Percentiles rank a stretch among this genome's conserved stretches.
phyloP scores from a whole-genome alignment of 2,797 vertebrate genomes.

The Parauchenoglanis ngamensis region DNA sequence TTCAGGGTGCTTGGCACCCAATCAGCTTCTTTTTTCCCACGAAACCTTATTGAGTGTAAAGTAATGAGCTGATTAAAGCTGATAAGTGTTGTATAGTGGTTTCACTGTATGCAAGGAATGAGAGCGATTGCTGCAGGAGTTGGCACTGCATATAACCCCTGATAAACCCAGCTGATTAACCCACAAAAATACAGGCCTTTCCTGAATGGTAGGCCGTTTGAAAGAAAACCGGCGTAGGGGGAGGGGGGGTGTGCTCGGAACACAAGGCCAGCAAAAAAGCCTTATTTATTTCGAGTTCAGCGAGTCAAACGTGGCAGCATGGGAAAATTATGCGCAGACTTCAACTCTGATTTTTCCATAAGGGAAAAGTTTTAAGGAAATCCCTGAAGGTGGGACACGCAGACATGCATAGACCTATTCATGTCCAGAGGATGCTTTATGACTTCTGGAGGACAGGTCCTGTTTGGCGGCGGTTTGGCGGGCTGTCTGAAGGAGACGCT shows the following conservation, averaged over 20 bases:
- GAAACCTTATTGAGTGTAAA: conserved; percentile 63
- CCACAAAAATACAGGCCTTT: conserved; percentile 61
- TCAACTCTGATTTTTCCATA: conserved; percentile 55
- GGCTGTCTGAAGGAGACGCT: neutral
- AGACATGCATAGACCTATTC: conserved; percentile 49
- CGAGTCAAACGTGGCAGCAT: conserved; percentile 51
- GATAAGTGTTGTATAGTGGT: conserved; percentile 68
- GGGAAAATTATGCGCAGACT: conserved; percentile 58
- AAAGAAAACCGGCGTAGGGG: conserved; percentile 51
- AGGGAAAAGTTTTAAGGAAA: conserved; percentile 47
- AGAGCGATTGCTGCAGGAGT: conserved; percentile 63
- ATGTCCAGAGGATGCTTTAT: conserved; percentile 33
- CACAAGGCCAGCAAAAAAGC: conserved; percentile 62
- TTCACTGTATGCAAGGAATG: conserved; percentile 63
- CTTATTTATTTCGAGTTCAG: conserved; percentile 54
- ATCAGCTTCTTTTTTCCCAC: conserved; percentile 66
- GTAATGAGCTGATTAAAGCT: conserved; percentile 63
- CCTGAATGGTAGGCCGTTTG: conserved; percentile 63
- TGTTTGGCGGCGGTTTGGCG: neutral
- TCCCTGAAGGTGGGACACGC: conserved; percentile 23
- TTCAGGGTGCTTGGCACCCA: conserved; percentile 55
- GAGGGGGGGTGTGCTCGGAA: conserved; percentile 33
- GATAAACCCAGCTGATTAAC: conserved; percentile 69
- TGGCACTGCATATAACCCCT: conserved; percentile 65
- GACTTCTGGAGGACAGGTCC: conserved; percentile 26